A percentile compares a stretch with the other conserved stretches of the same genome.
Conservation (phyloP, 2,113 vertebrate species). For the Pseudopipra pipra region DNA sequence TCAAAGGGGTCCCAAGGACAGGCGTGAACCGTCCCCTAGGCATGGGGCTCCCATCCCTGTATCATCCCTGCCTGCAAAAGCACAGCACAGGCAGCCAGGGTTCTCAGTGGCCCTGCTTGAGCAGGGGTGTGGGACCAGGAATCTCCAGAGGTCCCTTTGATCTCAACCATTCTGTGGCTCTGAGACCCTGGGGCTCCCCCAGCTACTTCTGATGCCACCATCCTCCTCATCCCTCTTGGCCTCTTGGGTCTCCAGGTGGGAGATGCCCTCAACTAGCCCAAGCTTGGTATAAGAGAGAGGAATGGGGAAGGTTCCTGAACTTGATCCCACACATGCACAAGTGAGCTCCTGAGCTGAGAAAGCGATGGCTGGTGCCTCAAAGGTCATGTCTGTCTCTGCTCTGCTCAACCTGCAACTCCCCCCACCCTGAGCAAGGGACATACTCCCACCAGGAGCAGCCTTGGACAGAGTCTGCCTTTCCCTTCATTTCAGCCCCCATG, state of each 20-base stretch:
- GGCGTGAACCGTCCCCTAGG: fast-evolving
- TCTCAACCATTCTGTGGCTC: not conserved
- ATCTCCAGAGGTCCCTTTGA: not conserved
- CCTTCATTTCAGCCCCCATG: not conserved
- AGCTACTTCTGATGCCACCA: not conserved
- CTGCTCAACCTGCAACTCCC: not conserved
- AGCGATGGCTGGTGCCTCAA: fast-evolving
- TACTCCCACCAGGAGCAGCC: not conserved
- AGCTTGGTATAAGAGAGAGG: not conserved
- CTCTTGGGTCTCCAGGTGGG: not conserved
- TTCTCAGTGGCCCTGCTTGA: not conserved
- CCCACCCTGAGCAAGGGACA: not conserved
- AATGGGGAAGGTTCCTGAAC: not conserved
- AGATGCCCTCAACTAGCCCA: not conserved
- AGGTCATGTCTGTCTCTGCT: not conserved
- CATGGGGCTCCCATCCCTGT: not conserved
- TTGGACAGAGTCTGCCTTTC: not conserved
- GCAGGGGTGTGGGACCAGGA: not conserved
- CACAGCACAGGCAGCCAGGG: not conserved
- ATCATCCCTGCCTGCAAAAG: not conserved
- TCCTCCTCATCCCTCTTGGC: not conserved
- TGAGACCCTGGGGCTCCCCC: not conserved
- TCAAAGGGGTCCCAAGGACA: not conserved
- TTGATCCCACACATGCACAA: not conserved
- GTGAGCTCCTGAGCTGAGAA: not conserved